These are phyloP conservation scores for Tetranychus urticae DNA, from an alignment of 1,140 invertebrate genomes.

Conservation along the genomic window DNA sequence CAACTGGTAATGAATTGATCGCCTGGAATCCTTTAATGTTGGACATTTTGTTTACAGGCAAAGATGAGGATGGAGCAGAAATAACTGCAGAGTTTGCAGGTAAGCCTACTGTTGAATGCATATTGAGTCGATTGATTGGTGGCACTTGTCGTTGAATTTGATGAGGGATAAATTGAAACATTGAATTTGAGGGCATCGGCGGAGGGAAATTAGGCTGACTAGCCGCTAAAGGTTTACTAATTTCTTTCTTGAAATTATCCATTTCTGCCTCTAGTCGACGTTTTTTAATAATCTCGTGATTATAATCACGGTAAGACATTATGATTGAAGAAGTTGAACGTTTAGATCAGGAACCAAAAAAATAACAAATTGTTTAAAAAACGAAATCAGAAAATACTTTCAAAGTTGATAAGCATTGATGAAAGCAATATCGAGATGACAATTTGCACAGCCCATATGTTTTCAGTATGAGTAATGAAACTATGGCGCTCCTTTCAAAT, in stretches of 20 bases:
- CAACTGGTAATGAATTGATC: not conserved
- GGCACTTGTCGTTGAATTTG: constrained; percentile 14
- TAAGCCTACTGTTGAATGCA: not conserved
- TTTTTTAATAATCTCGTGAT: not conserved
- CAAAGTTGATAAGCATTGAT: too few relatives aligned
- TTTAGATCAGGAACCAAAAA: not conserved
- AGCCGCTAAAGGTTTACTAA: not conserved
- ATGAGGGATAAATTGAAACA: constrained; percentile 12
- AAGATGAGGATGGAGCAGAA: not conserved
- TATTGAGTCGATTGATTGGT: not conserved
- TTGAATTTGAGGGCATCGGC: not conserved
- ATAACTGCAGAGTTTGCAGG: constrained; percentile 2
- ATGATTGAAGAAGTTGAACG: not conserved
- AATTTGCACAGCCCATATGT: too few relatives aligned
- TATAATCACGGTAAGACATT: not conserved
- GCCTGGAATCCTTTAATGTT: constrained; percentile 3
- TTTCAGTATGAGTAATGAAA: too few relatives aligned
- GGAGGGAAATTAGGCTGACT: not conserved
- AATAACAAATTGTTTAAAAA: too few relatives aligned
- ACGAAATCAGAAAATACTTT: too few relatives aligned
- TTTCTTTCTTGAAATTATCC: constrained; percentile 7
- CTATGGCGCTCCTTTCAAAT: too few relatives aligned
- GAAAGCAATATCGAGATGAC: too few relatives aligned
- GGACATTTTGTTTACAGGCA: not conserved
- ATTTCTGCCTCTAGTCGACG: constrained; percentile 7